phyloP scores from a whole-genome alignment of 2,888 invertebrate genomes.

The Teinopalpus imperialis region DNA sequence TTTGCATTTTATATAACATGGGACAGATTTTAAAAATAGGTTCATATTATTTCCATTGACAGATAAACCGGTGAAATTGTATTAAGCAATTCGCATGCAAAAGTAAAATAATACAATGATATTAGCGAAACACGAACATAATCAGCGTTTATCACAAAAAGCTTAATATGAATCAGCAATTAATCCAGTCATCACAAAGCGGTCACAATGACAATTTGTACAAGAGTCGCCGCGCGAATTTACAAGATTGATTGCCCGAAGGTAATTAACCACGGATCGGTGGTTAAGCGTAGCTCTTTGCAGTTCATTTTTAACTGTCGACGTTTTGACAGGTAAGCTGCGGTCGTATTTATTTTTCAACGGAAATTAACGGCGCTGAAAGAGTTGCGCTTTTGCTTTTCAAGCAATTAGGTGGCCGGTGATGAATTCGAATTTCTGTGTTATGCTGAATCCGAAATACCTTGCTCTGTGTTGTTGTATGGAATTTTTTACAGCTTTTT shows the following conservation, averaged over 20 bases:
- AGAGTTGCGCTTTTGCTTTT: slow-evolving; percentile 20
- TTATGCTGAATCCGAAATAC: too few relatives aligned
- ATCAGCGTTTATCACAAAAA: slow-evolving; percentile 28
- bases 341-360: slow-evolving; percentile 38
- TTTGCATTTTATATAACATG: too few relatives aligned
- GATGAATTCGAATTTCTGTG: slow-evolving; percentile 3
- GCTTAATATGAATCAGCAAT: slow-evolving; percentile 46
- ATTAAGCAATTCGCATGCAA: neutral
- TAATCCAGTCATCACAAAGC: slow-evolving; percentile 40
- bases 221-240: slow-evolving; percentile 33
- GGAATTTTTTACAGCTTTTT: too few relatives aligned
- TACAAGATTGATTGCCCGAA: slow-evolving; percentile 53
- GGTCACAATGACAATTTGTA: slow-evolving; percentile 52
- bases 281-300: slow-evolving; percentile 42
- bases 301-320: slow-evolving; percentile 60
- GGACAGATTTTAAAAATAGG: too few relatives aligned
- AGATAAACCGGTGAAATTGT: slow-evolving; percentile 2
- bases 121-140: slow-evolving; percentile 13
- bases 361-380: slow-evolving; percentile 40
- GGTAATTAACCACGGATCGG: slow-evolving; percentile 58
- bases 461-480: too few relatives aligned
- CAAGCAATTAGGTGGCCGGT: slow-evolving; percentile 12
- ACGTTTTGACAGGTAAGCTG: slow-evolving; percentile 51
- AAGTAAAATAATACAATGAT: slow-evolving; percentile 3
- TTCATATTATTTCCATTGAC: slow-evolving; percentile 3